Percentiles rank a stretch among this genome's conserved stretches.
phyloP scores from a whole-genome alignment of 2,888 invertebrate genomes.

The Trisateles emortualis region DNA sequence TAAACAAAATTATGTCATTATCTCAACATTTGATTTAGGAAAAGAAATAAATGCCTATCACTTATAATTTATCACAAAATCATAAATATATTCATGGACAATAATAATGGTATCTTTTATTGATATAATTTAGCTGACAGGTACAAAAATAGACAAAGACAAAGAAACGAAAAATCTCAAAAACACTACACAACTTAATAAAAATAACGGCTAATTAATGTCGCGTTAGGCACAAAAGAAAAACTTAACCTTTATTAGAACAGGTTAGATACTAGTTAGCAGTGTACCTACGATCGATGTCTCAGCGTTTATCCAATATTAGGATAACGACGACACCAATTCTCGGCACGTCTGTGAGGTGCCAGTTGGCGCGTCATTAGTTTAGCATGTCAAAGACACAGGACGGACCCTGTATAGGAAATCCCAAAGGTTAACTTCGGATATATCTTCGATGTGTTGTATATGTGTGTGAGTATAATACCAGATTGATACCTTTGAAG shows the following conservation, averaged over 20 bases:
- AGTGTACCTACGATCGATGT: conserved; percentile 1
- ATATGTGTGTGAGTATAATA: conserved; percentile 2
- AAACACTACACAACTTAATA: too few relatives aligned
- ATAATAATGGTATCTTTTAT: too few relatives aligned
- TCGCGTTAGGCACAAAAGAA: too few relatives aligned
- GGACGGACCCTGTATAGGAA: conserved; percentile 28
- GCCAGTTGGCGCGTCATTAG: conserved; percentile 43
- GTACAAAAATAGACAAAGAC: too few relatives aligned
- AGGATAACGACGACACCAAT: conserved; percentile 41
- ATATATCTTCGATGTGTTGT: conserved; percentile 7
- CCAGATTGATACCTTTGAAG: conserved; percentile 9
- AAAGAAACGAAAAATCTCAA: too few relatives aligned
- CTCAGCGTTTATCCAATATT: conserved; percentile 39
- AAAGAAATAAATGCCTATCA: too few relatives aligned
- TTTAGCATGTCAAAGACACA: conserved; percentile 54
- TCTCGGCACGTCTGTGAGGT: conserved; percentile 39
- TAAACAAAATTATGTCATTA: too few relatives aligned
- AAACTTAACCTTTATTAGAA: neutral
- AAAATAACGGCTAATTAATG: too few relatives aligned
- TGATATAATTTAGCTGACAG: too few relatives aligned
- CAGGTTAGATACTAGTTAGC: neutral
- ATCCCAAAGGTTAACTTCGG: conserved; percentile 28
- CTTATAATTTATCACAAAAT: too few relatives aligned
- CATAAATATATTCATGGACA: too few relatives aligned
- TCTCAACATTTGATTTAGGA: too few relatives aligned